Evolutionary conservation across 1,140 invertebrate species (phyloP).

Genomic region (Heliconius hewitsoni): DNA sequence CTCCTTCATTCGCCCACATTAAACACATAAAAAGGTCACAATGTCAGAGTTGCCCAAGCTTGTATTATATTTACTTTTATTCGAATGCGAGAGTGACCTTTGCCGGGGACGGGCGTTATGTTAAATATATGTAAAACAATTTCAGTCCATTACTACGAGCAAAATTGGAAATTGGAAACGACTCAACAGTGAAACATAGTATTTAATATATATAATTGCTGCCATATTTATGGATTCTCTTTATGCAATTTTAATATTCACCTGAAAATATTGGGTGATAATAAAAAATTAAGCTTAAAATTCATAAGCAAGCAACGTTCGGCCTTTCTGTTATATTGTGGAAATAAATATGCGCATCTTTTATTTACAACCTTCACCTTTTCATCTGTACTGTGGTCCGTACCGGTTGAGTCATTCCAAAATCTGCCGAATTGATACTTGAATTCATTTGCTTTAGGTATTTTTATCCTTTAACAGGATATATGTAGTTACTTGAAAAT

Average conservation of each 20-base stretch:
- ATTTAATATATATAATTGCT: neutral
- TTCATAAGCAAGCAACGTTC: neutral
- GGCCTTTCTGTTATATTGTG: neutral
- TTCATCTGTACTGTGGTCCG: slow-evolving; percentile 19
- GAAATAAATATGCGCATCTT: slow-evolving; percentile 13
- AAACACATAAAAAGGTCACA: slow-evolving; percentile 28
- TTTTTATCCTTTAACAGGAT: neutral
- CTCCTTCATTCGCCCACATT: neutral
- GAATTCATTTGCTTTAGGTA: neutral
- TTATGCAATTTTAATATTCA: neutral
- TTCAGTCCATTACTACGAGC: neutral
- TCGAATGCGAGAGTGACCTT: slow-evolving; percentile 25
- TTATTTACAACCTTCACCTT: slow-evolving; percentile 21
- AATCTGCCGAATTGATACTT: neutral
- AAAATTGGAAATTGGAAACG: slow-evolving; percentile 5
- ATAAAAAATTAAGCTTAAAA: neutral
- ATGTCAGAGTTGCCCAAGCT: slow-evolving; percentile 21
- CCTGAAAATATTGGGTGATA: neutral
- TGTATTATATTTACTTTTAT: slow-evolving; percentile 26
- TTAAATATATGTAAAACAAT: slow-evolving; percentile 4
- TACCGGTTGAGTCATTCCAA: slow-evolving; percentile 19
- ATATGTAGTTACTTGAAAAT: neutral
- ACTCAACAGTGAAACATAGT: neutral
- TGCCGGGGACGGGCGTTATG: slow-evolving; percentile 22
- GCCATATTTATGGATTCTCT: neutral